phyloP scores from a whole-genome alignment of 2,113 vertebrate species.

The Vicugna pacos region DNA sequence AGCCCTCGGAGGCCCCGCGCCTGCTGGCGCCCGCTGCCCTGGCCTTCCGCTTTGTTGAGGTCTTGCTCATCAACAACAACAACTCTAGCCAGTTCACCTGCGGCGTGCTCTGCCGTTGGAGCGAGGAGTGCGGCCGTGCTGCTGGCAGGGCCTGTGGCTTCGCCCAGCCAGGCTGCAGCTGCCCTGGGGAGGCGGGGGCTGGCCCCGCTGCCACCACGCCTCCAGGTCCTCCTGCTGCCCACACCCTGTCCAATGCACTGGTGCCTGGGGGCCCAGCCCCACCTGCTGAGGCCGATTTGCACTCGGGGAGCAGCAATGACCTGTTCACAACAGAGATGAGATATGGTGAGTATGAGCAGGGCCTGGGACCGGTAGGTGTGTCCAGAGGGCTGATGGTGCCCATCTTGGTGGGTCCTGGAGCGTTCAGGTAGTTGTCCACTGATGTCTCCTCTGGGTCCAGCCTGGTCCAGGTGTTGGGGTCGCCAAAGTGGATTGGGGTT shows the following conservation, averaged over 20 bases:
- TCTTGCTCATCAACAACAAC: slow-evolving; percentile 98
- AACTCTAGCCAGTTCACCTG: slow-evolving; percentile 99
- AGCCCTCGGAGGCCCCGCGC: slow-evolving; percentile 87
- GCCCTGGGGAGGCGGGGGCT: slow-evolving; percentile 90
- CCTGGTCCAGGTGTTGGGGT: slow-evolving; percentile 34
- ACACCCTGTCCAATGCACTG: slow-evolving; percentile 89
- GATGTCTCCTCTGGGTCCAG: background rate
- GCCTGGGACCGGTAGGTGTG: background rate
- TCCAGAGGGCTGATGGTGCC: background rate
- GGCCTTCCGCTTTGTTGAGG: slow-evolving; percentile 95
- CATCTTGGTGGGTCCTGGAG: background rate
- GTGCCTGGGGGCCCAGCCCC: slow-evolving; percentile 83
- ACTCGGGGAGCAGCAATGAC: slow-evolving; percentile 93
- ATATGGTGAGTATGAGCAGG: slow-evolving; percentile 90
- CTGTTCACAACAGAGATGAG: slow-evolving; percentile 93
- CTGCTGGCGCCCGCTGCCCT: slow-evolving; percentile 90
- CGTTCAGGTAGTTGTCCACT: background rate
- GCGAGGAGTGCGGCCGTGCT: slow-evolving; percentile 94
- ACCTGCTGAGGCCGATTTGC: slow-evolving; percentile 92
- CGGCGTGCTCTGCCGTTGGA: slow-evolving; percentile 97
- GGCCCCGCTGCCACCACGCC: slow-evolving; percentile 71
- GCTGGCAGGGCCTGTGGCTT: slow-evolving; percentile 91
- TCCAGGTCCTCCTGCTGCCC: slow-evolving; percentile 80
- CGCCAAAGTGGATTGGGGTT: background rate
- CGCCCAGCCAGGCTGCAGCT: slow-evolving; percentile 95